A percentile compares a stretch with the other conserved stretches of the same genome.
Evolutionary conservation across 2,113 vertebrate species (phyloP).

Genomic region (Trogon surrucura): DNA sequence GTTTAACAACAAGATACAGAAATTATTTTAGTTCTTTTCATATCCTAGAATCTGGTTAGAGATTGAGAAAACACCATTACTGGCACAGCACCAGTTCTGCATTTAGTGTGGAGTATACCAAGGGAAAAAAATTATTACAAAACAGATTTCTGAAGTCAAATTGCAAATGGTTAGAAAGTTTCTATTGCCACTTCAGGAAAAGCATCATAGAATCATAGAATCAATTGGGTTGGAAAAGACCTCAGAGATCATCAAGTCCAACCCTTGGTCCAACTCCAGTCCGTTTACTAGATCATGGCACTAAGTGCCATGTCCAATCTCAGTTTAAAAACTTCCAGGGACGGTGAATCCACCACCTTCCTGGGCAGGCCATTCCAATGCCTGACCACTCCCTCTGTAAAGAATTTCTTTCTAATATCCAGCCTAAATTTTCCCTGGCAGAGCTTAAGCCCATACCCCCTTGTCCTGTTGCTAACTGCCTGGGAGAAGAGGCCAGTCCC

Average conservation of each 20-base stretch:
- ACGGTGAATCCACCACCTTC: neutral
- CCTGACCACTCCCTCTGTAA: no score
- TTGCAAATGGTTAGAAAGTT: neutral
- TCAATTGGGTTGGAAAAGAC: neutral
- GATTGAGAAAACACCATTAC: neutral
- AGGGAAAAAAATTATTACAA: neutral
- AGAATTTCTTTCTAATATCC: no score
- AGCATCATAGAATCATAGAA: neutral
- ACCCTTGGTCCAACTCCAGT: neutral
- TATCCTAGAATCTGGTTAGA: neutral
- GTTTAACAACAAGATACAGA: conserved; percentile 20
- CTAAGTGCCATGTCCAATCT: no score
- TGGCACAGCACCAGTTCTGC: neutral
- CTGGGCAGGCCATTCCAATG: no score
- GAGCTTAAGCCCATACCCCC: no score
- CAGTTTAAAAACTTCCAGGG: neutral
- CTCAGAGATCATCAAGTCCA: neutral
- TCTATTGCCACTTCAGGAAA: neutral
- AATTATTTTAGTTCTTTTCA: neutral
- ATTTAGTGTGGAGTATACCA: neutral
- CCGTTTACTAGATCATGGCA: no score
- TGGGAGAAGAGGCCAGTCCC: no score
- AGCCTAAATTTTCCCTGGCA: no score
- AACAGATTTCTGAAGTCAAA: neutral
- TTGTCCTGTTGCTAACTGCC: no score